Conservation (phyloP, 2,888 invertebrate genomes). For the Monoplex corrugatus region DNA sequence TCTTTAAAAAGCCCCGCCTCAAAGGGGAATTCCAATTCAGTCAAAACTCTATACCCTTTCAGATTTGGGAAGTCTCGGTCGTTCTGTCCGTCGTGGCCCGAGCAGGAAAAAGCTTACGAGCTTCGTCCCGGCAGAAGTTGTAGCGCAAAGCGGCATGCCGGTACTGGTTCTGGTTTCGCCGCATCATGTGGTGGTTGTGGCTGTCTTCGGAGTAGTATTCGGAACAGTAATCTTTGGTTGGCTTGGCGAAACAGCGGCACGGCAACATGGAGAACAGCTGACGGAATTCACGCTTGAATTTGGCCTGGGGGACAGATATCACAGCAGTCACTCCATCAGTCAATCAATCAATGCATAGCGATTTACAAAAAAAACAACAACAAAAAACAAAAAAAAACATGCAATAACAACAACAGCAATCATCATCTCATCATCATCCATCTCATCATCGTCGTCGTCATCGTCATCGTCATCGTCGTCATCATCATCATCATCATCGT, state of each 20-base stretch:
- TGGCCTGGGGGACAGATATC: conserved; percentile 44
- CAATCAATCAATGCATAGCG: too few species aligned
- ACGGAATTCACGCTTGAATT: conserved; percentile 57
- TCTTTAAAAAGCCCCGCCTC: neutral
- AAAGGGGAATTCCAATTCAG: neutral
- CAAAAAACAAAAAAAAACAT: neutral
- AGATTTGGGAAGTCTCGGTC: conserved; percentile 41
- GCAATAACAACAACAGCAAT: too few species aligned
- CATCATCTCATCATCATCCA: too few species aligned
- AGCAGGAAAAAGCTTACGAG: conserved; percentile 37
- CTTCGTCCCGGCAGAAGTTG: conserved; percentile 52
- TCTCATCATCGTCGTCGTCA: neutral
- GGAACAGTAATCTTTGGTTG: conserved; percentile 49
- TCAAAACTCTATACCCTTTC: neutral
- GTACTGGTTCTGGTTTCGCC: conserved; percentile 21
- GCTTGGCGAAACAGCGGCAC: conserved; percentile 38
- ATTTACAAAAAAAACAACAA: neutral
- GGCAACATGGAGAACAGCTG: conserved; percentile 53
- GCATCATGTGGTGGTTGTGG: conserved; percentile 32
- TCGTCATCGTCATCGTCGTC: neutral
- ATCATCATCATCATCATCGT: neutral
- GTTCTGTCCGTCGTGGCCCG: neutral
- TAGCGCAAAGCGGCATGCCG: conserved; percentile 58
- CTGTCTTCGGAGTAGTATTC: conserved; percentile 54
- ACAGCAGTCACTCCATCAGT: too few species aligned